phyloP scores from a whole-genome alignment of 2,797 vertebrate genomes.

The Phrynocephalus forsythii region DNA sequence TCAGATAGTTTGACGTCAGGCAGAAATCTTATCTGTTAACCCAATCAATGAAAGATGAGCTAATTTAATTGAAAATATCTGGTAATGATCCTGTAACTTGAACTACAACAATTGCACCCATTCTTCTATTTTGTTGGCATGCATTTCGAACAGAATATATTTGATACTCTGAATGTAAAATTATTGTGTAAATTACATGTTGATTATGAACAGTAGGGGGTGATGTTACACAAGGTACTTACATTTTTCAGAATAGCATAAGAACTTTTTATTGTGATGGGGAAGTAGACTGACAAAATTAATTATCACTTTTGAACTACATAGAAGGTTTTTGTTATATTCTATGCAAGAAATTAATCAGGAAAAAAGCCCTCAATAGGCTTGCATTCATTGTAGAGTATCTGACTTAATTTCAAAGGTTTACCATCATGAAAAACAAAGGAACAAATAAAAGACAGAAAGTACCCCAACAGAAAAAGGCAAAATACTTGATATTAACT shows the following conservation, averaged over 20 bases:
- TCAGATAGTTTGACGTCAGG: constrained; percentile 28
- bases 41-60: constrained; percentile 3
- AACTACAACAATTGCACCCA: constrained; percentile 1
- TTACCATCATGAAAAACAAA: background rate
- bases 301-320: constrained; percentile 25
- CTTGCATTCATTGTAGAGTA: background rate
- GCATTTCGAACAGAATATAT: background rate
- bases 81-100: background rate
- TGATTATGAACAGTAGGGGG: constrained; percentile 79
- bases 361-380: background rate
- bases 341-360: background rate
- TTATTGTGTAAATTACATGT: constrained; percentile 32
- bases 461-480: background rate
- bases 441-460: background rate
- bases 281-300: constrained; percentile 30
- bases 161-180: constrained; percentile 6
- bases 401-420: background rate
- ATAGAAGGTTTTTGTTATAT: constrained; percentile 6
- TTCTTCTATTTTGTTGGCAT: background rate
- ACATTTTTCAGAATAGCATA: constrained; percentile 27
- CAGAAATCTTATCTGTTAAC: constrained; percentile 20
- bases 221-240: constrained; percentile 71
- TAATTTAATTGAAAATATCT: constrained; percentile 29
- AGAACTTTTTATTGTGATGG: constrained; percentile 36
- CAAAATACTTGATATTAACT: background rate